Conservation (phyloP, 2,888 invertebrate genomes). For the Hesperia comma region DNA sequence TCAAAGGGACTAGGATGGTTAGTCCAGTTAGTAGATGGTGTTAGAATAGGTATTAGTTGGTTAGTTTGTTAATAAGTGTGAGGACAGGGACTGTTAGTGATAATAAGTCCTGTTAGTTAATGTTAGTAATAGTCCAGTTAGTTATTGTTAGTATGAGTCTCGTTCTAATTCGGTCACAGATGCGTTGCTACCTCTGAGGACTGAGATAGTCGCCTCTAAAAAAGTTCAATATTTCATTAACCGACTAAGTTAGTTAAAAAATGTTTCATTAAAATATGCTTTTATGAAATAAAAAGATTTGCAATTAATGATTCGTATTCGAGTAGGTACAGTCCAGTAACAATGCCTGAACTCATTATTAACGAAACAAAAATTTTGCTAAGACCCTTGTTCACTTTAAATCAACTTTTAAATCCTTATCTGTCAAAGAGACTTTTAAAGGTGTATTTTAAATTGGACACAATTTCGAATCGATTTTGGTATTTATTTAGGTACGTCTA, state of each 20-base stretch:
- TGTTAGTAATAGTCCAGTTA: too few relatives aligned
- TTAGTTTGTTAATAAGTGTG: too few relatives aligned
- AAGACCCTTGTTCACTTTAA: constrained; percentile 35
- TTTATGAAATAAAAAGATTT: constrained; percentile 2
- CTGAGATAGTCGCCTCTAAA: too few relatives aligned
- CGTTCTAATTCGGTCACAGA: too few relatives aligned
- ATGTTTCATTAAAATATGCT: constrained; percentile 21
- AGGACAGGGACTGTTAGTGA: too few relatives aligned
- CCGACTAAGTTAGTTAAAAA: constrained; percentile 33
- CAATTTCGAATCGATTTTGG: constrained; percentile 19
- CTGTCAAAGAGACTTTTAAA: constrained; percentile 13
- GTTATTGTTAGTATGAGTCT: too few relatives aligned
- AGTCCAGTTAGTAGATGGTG: too few relatives aligned
- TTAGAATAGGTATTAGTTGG: too few relatives aligned
- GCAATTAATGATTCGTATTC: not conserved
- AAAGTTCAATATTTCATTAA: too few relatives aligned
- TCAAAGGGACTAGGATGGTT: too few relatives aligned
- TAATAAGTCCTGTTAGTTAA: too few relatives aligned
- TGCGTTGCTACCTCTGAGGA: too few relatives aligned
- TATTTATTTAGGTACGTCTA: not conserved
- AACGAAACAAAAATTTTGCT: constrained; percentile 27
- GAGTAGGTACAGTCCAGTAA: not conserved
- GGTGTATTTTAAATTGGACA: constrained; percentile 20
- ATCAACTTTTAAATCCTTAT: constrained; percentile 34
- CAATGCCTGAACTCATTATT: constrained; percentile 23